A percentile compares a stretch with the other conserved stretches of the same genome.
These are phyloP conservation scores for Nesidiocoris tenuis DNA, from an alignment of 2,888 invertebrate genomes.

Conservation along the genomic window DNA sequence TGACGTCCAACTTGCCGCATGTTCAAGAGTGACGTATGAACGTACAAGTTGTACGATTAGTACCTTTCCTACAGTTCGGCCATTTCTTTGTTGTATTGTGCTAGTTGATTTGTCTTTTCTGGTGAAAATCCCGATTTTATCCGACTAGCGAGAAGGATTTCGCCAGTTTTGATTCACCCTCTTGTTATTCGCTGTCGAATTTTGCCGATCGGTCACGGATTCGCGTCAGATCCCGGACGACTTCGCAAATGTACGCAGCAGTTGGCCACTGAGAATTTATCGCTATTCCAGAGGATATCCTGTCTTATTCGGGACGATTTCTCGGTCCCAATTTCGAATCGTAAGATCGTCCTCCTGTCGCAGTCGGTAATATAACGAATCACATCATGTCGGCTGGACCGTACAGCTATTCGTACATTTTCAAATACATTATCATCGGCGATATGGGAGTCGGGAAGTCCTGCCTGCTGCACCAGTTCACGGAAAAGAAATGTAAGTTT, in stretches of 20 bases:
- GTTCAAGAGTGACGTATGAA: neutral
- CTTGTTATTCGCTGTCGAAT: too few relatives aligned
- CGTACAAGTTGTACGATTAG: neutral
- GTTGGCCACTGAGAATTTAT: conserved; percentile 20
- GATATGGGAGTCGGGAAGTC: conserved; percentile 99
- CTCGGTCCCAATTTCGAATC: neutral
- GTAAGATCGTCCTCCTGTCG: neutral
- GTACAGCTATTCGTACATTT: conserved; percentile 99
- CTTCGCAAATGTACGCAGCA: conserved; percentile 39
- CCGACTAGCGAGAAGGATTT: neutral
- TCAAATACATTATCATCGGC: conserved; percentile 99
- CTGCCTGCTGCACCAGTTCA: conserved; percentile 97
- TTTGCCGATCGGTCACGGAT: neutral
- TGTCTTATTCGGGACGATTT: neutral
- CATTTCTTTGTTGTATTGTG: conserved; percentile 37
- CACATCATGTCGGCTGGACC: conserved; percentile 88
- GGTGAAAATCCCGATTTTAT: neutral
- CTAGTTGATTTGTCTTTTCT: conserved; percentile 17
- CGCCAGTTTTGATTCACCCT: neutral
- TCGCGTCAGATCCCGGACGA: neutral
- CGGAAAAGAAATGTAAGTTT: conserved; percentile 99
- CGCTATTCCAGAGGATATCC: neutral
- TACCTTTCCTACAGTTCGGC: too few relatives aligned
- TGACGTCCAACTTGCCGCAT: neutral
- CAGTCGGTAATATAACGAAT: neutral